These are phyloP conservation scores for Miltochrista miniata DNA, from an alignment of 2,888 invertebrate species.

Conservation along the genomic window DNA sequence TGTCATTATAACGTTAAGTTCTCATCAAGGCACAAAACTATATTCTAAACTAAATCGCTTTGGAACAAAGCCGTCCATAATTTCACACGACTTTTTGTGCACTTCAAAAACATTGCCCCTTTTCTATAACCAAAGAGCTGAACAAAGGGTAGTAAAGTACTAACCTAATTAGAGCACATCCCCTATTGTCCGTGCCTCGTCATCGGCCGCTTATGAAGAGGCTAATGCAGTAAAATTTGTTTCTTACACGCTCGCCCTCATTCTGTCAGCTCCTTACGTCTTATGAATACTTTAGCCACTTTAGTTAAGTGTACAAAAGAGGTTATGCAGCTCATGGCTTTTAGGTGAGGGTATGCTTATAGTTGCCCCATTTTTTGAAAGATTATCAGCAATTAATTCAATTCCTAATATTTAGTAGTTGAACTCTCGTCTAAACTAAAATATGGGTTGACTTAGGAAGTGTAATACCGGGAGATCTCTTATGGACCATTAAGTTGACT, in stretches of 20 bases:
- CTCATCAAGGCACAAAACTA: too few relatives aligned
- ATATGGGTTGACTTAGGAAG: too few relatives aligned
- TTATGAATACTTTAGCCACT: background rate
- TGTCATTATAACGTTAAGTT: too few relatives aligned
- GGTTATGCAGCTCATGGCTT: background rate
- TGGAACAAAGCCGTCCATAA: background rate
- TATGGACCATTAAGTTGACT: too few relatives aligned
- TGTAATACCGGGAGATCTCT: too few relatives aligned
- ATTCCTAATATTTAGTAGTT: too few relatives aligned
- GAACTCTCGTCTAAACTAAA: too few relatives aligned
- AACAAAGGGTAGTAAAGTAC: conserved; percentile 6
- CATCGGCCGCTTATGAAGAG: conserved; percentile 12
- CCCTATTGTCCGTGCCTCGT: conserved; percentile 5
- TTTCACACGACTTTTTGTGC: background rate
- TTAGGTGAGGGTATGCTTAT: too few relatives aligned
- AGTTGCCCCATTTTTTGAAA: too few relatives aligned
- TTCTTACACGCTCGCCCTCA: conserved; percentile 17
- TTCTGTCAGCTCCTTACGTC: conserved; percentile 10
- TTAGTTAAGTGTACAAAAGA: background rate
- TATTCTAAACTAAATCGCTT: background rate
- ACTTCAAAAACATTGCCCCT: background rate
- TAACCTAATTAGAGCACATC: conserved; percentile 11
- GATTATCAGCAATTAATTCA: too few relatives aligned
- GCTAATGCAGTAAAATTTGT: conserved; percentile 5
- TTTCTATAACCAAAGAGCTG: background rate